phyloP scores from a whole-genome alignment of 2,113 vertebrate genomes.

The Enhydra lutris region DNA sequence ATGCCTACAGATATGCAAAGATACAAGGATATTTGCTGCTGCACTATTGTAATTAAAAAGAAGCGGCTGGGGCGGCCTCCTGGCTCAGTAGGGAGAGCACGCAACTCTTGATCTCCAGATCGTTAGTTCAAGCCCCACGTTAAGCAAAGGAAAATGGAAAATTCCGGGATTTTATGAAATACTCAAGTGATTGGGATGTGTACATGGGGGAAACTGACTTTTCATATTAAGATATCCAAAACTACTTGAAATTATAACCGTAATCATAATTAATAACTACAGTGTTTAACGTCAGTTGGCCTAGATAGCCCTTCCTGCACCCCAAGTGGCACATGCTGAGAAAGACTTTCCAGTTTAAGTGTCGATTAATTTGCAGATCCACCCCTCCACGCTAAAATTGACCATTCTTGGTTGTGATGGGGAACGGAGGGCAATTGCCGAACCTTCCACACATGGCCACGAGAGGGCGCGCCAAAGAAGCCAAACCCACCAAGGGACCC shows the following conservation, averaged over 20 bases:
- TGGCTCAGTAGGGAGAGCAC: not conserved
- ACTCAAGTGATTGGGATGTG: not conserved
- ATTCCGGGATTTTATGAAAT: not conserved
- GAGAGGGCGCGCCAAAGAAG: constrained; percentile 48
- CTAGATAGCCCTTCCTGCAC: not conserved
- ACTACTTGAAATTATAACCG: not conserved
- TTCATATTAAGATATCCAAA: not conserved
- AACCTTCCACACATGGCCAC: not conserved
- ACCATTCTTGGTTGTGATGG: not conserved
- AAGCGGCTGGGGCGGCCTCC: not conserved
- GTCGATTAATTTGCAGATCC: not conserved
- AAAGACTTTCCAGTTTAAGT: not conserved
- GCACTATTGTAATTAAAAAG: not conserved
- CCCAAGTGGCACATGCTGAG: not conserved
- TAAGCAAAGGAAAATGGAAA: not conserved
- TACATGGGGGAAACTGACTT: not conserved
- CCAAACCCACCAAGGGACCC: not conserved
- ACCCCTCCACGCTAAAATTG: fast-evolving
- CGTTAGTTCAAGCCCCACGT: not conserved
- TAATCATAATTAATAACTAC: not conserved
- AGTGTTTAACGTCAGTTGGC: not conserved
- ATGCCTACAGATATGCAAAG: not conserved
- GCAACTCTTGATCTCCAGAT: not conserved
- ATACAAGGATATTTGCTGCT: not conserved
- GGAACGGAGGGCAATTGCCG: not conserved